Conservation (phyloP, 2,113 vertebrate genomes). For the Suncus etruscus region DNA sequence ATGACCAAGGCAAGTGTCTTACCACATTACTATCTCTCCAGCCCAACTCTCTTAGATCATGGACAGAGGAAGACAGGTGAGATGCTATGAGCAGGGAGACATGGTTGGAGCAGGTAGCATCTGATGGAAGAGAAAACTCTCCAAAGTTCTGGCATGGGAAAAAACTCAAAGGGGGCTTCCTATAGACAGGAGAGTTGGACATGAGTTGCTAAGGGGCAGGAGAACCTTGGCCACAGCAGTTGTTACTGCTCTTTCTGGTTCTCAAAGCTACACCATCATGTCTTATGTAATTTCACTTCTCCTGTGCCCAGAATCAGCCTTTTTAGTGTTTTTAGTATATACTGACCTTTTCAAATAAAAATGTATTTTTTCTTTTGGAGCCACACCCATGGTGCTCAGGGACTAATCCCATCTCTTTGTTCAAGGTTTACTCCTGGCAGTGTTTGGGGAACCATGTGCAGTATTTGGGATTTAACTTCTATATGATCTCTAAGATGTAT, state of each 20-base stretch:
- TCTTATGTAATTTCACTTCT: slow-evolving; percentile 16
- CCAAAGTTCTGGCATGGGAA: slow-evolving; percentile 32
- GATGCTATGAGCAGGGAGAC: neutral
- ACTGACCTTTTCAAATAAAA: slow-evolving; percentile 35
- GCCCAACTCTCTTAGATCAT: neutral
- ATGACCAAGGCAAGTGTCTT: too few species aligned
- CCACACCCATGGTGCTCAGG: too few species aligned
- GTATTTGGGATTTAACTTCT: too few species aligned
- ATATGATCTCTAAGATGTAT: too few species aligned
- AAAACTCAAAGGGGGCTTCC: neutral
- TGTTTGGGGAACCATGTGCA: too few species aligned
- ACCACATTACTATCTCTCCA: too few species aligned
- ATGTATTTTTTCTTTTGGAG: too few species aligned
- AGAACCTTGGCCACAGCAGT: neutral
- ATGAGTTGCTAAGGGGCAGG: slow-evolving; percentile 10
- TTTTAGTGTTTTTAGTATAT: slow-evolving; percentile 23
- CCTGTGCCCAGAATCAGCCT: neutral
- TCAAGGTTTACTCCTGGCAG: too few species aligned
- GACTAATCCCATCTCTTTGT: too few species aligned
- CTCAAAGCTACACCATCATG: neutral
- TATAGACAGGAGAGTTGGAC: neutral
- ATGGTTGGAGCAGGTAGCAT: neutral
- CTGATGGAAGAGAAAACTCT: slow-evolving; percentile 19
- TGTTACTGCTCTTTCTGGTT: slow-evolving; percentile 44
- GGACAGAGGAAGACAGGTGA: neutral